Percentiles rank a stretch among this genome's conserved stretches.
phyloP scores from a whole-genome alignment of 2,888 invertebrate species.

The Cerastis rubricosa region DNA sequence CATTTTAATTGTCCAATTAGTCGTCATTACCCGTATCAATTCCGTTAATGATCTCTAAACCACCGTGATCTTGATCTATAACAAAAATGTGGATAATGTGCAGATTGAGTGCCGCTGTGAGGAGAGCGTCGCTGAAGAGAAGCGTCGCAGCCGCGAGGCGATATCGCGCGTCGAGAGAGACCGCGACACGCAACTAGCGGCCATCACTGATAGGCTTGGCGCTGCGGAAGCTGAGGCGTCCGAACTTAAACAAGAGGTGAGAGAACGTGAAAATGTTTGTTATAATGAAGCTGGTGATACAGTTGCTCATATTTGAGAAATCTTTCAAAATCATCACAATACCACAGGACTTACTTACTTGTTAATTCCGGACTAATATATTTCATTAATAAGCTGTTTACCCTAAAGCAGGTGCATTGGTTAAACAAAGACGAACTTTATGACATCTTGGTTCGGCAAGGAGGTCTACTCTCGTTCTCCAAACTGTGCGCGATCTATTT shows the following conservation, averaged over 20 bases:
- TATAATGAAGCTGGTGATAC: neutral
- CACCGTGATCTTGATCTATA: conserved; percentile 14
- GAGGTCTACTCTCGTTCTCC: neutral
- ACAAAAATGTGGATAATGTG: conserved; percentile 47
- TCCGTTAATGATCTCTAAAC: conserved; percentile 16
- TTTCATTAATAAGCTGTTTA: neutral
- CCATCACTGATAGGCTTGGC: conserved; percentile 84
- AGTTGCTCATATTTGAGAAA: neutral
- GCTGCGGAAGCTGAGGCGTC: conserved; percentile 89
- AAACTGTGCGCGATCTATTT: neutral
- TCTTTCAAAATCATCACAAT: neutral
- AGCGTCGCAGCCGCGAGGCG: conserved; percentile 95
- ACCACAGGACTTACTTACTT: neutral
- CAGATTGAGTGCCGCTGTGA: conserved; percentile 94
- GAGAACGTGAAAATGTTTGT: neutral
- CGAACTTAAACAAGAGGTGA: conserved; percentile 89
- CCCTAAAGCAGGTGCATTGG: neutral
- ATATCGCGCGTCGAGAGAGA: conserved; percentile 96
- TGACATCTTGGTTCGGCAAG: neutral
- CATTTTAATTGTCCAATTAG: conserved; percentile 44
- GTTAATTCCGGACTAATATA: neutral
- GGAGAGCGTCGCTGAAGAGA: conserved; percentile 95
- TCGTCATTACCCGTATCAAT: conserved; percentile 29
- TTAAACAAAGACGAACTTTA: neutral
- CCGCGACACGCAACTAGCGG: conserved; percentile 88